Evolutionary conservation across 2,113 vertebrate genomes (phyloP), one percentile per base, ranked within the genome.

Genomic region (Macquaria australasica): DNA sequence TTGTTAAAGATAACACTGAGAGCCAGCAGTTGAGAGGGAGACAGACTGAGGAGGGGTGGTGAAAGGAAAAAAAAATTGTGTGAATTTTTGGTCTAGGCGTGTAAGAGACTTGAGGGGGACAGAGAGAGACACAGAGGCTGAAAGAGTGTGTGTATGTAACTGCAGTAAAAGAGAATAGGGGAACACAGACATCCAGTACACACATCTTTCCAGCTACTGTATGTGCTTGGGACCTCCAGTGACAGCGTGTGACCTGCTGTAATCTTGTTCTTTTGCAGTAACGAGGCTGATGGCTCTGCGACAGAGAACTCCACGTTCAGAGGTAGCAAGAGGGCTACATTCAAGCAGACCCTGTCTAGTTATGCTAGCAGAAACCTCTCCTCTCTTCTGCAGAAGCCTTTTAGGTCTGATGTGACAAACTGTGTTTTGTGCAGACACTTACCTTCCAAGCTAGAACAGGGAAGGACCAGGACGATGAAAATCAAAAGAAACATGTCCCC

Each of bases 361-460:
- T 79, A 51, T 34, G 43, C n/a, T 7, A 21, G 51, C 77, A 31
- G 66, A 41, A 78, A 28, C 12, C 23, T 66, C 58, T 1, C 37
- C n/a, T 37, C 45, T n/a, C 34, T 79, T 58, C 28, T 69, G 62
- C 51, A 41, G 39, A 73, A 16, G 45, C n/a, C 31, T 37, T 70
- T 81, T 28, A 83, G 18, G 31, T 63, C 31, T 84, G 60, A 77
- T 0, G 41, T 83, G 64, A 79, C 73, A 70, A 79, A 83, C 69
- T 78, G 76, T 21, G 76, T 45, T 83, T 67, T 59, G 41, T 55
- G 70, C 72, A 43, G 41, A 73, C 34, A 50, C 97, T 96, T 96
- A 99, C 98, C 98, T 96, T 97, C 95, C 92, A 96, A 82, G 69
- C 95, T 95, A 0, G 91, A 95, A 87, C 94, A 96, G 70, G 96